A percentile compares a stretch with the other conserved stretches of the same genome.
Conservation (phyloP, 2,888 invertebrate genomes). For the Eristalis tenax region DNA sequence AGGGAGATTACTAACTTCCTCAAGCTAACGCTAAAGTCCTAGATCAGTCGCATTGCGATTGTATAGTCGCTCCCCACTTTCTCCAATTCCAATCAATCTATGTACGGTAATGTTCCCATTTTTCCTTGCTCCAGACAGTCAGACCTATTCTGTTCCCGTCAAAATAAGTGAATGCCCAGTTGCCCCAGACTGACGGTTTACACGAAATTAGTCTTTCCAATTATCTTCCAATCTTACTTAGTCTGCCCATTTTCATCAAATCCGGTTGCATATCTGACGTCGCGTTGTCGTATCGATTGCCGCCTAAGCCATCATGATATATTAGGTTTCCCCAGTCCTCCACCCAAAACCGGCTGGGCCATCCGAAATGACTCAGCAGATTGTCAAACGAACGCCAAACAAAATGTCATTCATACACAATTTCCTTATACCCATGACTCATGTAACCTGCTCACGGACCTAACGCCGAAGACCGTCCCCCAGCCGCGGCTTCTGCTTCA, state of each 20-base stretch:
- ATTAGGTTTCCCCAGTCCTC: slow-evolving; percentile 13
- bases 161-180: too few species aligned
- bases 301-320: too few species aligned
- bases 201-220: background rate
- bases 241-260: background rate
- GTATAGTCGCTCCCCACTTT: too few species aligned
- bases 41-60: too few species aligned
- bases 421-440: slow-evolving; percentile 14
- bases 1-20: too few species aligned
- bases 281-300: background rate
- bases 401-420: background rate
- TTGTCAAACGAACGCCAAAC: background rate
- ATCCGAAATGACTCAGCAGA: slow-evolving; percentile 7
- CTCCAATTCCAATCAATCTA: too few species aligned
- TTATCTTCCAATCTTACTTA: too few species aligned
- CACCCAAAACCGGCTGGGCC: background rate
- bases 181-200: too few species aligned
- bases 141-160: too few species aligned
- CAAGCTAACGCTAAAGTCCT: too few species aligned
- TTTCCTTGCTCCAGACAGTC: too few species aligned
- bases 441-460: background rate
- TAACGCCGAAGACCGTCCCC: background rate
- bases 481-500: background rate
- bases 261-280: background rate
- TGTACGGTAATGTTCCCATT: too few species aligned